Evolutionary conservation across 92 coral and sea anemone genomes (phyloP), one percentile per base, ranked within the genome.

Genomic region (Diadumene lineata): DNA sequence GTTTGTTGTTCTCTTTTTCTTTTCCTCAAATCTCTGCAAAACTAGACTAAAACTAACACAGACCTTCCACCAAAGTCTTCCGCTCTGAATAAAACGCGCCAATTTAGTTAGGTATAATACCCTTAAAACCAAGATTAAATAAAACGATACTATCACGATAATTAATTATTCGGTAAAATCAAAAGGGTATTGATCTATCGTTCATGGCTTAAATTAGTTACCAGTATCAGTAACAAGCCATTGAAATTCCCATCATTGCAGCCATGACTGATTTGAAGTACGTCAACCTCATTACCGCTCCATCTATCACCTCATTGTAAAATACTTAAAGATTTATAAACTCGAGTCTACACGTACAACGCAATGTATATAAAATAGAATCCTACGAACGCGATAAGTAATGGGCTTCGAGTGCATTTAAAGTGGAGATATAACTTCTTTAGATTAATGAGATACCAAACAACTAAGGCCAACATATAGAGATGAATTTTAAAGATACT

Each of bases 401-500:
- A 28, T 22, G 15, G 31, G 55, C 21, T 30, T 53, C 50, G 43
- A 55, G 75, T 25, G 64, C n/a, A 30, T 70, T 30, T 23, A 30
- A 53, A 53, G 75, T 56, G 33, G 48, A 29, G 19, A 51, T 64
- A 70, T 70, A 70, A 58, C 44, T 50, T n/a, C 46, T 50, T 21
- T 27, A 50, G 64, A 53, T 50, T 24, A 46, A 70, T 27, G 50
- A 30, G 46, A 70, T 53, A 70, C 34, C 51, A 32, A 16, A 27
- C 56, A 33, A 38, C 74, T n/a, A n/a, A 27, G 50, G 26, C 56
- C 31, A 26, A 68, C 11, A n/a, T n/a, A n/a, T n/a, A n/a, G n/a
- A n/a, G 64, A 70, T 70, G 75, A 70, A 43, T 70, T 33, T 8
- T 15, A 0, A 29, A 70, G 75, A 70, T 70, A n/a, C n/a, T n/a